Percentiles rank a stretch among this genome's conserved stretches.
Evolutionary conservation across 2,797 vertebrate genomes (phyloP).

Genomic region (Prionace glauca): DNA sequence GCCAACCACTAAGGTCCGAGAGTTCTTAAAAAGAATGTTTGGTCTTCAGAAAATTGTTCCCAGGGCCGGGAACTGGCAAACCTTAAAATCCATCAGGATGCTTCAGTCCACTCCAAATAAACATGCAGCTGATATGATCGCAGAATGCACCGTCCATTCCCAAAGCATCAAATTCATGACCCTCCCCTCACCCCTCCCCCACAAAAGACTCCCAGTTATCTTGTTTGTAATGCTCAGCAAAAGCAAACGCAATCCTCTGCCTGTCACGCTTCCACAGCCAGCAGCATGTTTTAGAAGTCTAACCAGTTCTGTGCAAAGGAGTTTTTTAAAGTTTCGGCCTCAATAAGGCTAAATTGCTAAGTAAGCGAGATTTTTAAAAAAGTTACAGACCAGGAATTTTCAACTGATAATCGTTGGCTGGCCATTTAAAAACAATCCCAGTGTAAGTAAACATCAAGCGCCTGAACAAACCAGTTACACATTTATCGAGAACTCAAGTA

Average conservation of each 20-base stretch:
- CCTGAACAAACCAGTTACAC: not conserved
- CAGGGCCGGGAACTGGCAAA: not conserved
- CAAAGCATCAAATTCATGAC: not conserved
- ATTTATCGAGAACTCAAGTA: not conserved
- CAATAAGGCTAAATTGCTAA: not conserved
- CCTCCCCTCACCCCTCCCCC: not conserved
- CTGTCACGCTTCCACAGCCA: not conserved
- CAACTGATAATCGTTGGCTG: not conserved
- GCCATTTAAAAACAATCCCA: not conserved
- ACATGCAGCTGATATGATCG: not conserved
- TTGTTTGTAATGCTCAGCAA: not conserved
- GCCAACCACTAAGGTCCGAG: not conserved
- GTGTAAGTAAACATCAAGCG: not conserved
- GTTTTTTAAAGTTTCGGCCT: not conserved
- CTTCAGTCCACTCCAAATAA: not conserved
- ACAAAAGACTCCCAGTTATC: not conserved
- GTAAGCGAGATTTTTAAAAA: not conserved
- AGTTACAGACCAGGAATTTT: not conserved
- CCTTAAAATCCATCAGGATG: not conserved
- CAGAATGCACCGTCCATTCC: not conserved
- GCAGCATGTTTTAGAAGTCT: not conserved
- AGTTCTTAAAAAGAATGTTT: not conserved
- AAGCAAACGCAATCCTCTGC: not conserved
- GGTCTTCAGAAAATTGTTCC: not conserved
- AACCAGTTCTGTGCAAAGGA: not conserved